These are phyloP conservation scores for Myripristis jacobus DNA, from an alignment of 2,797 vertebrate species.

Conservation along the genomic window DNA sequence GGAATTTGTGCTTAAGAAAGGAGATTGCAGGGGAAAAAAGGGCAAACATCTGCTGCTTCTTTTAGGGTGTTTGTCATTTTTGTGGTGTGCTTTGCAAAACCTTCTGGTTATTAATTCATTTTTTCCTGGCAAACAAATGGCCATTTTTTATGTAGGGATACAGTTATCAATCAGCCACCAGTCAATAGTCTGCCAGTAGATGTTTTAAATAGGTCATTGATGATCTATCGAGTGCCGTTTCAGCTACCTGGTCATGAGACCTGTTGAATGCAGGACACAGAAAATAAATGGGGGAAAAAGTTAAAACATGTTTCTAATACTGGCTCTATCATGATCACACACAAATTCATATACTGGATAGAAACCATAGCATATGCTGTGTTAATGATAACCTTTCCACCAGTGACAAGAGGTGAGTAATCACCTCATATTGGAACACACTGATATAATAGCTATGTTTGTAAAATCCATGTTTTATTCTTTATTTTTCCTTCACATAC, in stretches of 20 bases:
- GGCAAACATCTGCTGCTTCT: conserved; percentile 24
- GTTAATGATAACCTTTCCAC: too few relatives aligned
- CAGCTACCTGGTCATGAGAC: too few relatives aligned
- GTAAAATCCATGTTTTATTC: too few relatives aligned
- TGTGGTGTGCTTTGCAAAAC: not conserved
- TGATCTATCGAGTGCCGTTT: too few relatives aligned
- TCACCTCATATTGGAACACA: too few relatives aligned
- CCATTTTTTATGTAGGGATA: not conserved
- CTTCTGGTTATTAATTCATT: not conserved
- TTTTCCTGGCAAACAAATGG: not conserved
- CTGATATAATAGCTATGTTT: too few relatives aligned
- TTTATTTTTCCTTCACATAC: too few relatives aligned
- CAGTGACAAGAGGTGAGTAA: too few relatives aligned
- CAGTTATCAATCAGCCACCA: too few relatives aligned
- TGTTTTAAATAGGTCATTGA: not conserved
- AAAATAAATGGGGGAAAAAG: too few relatives aligned
- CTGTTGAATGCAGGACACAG: too few relatives aligned
- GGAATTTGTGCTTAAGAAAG: conserved; percentile 16
- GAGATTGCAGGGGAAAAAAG: not conserved
- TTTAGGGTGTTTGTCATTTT: conserved; percentile 8
- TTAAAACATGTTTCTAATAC: not conserved
- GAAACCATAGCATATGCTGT: too few relatives aligned
- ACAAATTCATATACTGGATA: not conserved
- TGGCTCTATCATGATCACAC: not conserved
- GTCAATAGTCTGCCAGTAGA: not conserved